Evolutionary conservation across 1,140 invertebrate species (phyloP).

Genomic region (Chrysoperla carnea): DNA sequence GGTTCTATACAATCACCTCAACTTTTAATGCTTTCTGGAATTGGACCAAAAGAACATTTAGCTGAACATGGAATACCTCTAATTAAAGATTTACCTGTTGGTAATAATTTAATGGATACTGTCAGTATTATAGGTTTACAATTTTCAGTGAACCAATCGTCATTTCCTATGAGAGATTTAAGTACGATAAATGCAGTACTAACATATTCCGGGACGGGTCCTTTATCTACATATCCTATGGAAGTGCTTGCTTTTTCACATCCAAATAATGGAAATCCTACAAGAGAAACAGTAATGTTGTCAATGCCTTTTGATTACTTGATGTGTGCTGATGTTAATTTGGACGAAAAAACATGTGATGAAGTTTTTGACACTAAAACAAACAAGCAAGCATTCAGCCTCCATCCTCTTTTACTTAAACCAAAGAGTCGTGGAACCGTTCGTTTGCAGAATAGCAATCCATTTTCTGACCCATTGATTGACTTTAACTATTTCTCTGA

Average conservation of each 20-base stretch:
- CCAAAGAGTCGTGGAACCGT: conserved; percentile 58
- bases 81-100: conserved; percentile 36
- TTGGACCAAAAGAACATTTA: conserved; percentile 50
- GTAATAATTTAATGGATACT: conserved; percentile 47
- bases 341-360: conserved; percentile 37
- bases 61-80: conserved; percentile 36
- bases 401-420: conserved; percentile 50
- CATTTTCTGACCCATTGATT: conserved; percentile 52
- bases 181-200: neutral
- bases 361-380: conserved; percentile 31
- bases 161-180: conserved; percentile 1
- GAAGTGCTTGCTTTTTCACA: conserved; percentile 1
- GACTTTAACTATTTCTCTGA: conserved; percentile 60
- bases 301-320: conserved; percentile 22
- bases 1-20: conserved; percentile 51
- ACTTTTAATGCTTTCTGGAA: conserved; percentile 53
- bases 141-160: conserved; percentile 23
- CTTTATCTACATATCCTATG: conserved; percentile 21
- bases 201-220: neutral
- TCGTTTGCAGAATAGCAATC: conserved; percentile 44
- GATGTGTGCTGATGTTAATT: conserved; percentile 39
- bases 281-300: conserved; percentile 51
- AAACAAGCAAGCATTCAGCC: conserved; percentile 33
- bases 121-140: conserved; percentile 11
- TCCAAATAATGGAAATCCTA: conserved; percentile 21